These are phyloP conservation scores for Drosophila algonquin DNA, from an alignment of 2,888 invertebrate species.

Conservation along the genomic window DNA sequence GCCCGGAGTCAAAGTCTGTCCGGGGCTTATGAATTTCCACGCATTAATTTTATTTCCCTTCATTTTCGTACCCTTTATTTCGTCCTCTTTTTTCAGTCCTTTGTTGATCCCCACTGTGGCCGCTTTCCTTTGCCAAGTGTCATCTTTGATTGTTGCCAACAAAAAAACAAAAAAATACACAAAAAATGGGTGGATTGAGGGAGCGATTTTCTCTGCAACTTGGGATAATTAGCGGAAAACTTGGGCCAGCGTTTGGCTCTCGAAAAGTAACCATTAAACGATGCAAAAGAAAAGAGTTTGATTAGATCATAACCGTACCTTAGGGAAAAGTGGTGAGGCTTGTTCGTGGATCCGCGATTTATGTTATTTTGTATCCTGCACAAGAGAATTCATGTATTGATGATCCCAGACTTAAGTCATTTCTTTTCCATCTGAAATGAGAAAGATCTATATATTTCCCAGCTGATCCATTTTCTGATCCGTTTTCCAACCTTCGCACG, in stretches of 20 bases:
- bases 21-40: slow-evolving; percentile 57
- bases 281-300: slow-evolving; percentile 9
- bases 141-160: slow-evolving; percentile 43
- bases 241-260: slow-evolving; percentile 27
- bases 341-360: background rate
- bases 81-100: slow-evolving; percentile 15
- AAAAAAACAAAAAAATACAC: background rate
- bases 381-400: too few relatives aligned
- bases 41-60: slow-evolving; percentile 54
- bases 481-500: slow-evolving; percentile 16
- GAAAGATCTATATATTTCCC: too few relatives aligned
- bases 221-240: slow-evolving; percentile 40
- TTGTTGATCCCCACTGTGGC: slow-evolving; percentile 30
- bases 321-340: background rate
- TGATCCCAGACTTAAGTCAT: too few relatives aligned
- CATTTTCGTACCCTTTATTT: slow-evolving; percentile 34
- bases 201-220: background rate
- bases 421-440: too few relatives aligned
- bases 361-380: background rate
- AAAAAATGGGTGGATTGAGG: background rate
- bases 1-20: slow-evolving; percentile 26
- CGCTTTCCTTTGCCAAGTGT: slow-evolving; percentile 41
- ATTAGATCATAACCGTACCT: slow-evolving; percentile 4
- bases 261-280: slow-evolving; percentile 30
- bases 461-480: background rate